Base-by-base conservation (phyloP, 2,888 invertebrate species). In the Cryptophagus acutangulus region DNA sequence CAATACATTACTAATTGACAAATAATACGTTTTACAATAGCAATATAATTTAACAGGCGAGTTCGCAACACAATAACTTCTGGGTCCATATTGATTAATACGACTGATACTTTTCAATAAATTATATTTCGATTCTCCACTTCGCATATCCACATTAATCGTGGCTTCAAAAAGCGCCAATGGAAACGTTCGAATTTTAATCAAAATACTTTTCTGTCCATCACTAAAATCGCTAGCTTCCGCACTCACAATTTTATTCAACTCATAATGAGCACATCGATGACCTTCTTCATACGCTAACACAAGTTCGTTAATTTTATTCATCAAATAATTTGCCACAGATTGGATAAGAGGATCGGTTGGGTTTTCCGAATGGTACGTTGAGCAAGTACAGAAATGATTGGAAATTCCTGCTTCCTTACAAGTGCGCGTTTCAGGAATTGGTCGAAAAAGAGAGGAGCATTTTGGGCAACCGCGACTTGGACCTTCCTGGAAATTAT, bases 301-400 rank as follows among this genome's bases (percentile, higher is more conserved):
- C 5, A 55, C 43, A 1, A 45, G 45, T 15, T 46, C 38, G 17
- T 51, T 43, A 13, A 62, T 36, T 40, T 55, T 43, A 13, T 65
- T 57, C n/a, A 79, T 55, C 10, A 75, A 74, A 30, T 70, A 69
- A 14, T 71, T 58, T 0, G 77, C 75, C 15, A 77, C 76, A 51
- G 72, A 72, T 13, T 67, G 58, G 4, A 77, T 79, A 16, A 75
- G 70, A 28, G 67, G 58, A 35, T 77, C 74, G 33, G 70, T 63
- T 4, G 58, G 54, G 43, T 72, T 67, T 34, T 75, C 60, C 12
- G 73, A 61, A 52, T 74, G 69, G 73, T 31, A 75, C 13, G 76
- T 75, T 43, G 78, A 76, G 56, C 87, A 87, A 38, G 82, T 79
- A 59, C 87, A 87, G 84, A 84, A 87, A 59, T 84, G 84, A 34